Conservation (phyloP, 2,888 invertebrate species). For the Polydesmus complanatus region DNA sequence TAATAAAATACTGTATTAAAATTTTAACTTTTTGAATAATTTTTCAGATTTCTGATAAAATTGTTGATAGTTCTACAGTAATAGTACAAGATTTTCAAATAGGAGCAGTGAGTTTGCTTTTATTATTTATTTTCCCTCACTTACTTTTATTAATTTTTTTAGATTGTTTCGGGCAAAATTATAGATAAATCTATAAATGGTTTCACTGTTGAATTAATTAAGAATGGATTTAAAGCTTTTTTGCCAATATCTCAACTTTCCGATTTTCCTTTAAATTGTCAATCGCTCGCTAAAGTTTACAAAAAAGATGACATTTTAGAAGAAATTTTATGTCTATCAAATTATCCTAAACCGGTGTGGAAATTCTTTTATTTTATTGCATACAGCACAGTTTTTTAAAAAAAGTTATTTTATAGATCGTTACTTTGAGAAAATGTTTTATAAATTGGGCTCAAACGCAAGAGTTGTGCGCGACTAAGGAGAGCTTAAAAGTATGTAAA, state of each 20-base stretch:
- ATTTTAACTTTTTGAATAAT: too few species aligned
- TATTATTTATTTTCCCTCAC: too few species aligned
- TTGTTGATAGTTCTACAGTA: too few species aligned
- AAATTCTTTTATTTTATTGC: neutral
- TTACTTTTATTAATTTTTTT: neutral
- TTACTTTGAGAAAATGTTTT: neutral
- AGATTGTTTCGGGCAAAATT: neutral
- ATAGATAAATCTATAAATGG: neutral
- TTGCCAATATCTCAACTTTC: neutral
- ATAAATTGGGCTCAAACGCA: neutral
- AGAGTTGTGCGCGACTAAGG: neutral
- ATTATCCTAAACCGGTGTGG: neutral
- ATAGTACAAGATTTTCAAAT: too few species aligned
- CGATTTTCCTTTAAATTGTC: neutral
- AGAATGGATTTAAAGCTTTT: neutral
- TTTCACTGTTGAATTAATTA: neutral
- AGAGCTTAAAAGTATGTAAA: neutral
- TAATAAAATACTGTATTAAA: neutral
- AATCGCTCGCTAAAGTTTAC: neutral
- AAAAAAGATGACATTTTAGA: neutral
- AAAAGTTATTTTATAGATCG: neutral
- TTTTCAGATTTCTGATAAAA: too few species aligned
- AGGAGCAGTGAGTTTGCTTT: too few species aligned
- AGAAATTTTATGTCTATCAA: neutral
- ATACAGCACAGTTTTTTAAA: neutral